Conservation (phyloP, 2,797 vertebrate genomes). For the Paramormyrops hopkinsi region DNA sequence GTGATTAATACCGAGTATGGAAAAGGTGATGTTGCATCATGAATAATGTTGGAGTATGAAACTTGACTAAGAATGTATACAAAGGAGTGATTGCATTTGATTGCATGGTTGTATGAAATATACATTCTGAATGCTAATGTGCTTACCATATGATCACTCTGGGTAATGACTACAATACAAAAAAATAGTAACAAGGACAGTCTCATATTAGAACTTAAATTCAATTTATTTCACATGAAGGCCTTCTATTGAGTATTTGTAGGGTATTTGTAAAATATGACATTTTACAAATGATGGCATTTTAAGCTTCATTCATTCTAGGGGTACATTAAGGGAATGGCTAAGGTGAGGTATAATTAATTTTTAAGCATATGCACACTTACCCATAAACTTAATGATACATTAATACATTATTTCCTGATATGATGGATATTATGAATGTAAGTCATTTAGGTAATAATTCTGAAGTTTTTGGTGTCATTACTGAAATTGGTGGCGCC, state of each 20-base stretch:
- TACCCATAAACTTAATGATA: background rate
- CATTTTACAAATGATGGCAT: background rate
- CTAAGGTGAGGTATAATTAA: background rate
- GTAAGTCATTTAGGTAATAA: background rate
- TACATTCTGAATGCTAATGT: background rate
- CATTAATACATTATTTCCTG: background rate
- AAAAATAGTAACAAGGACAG: background rate
- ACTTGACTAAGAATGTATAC: conserved; percentile 3
- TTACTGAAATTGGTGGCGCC: background rate
- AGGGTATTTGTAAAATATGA: conserved; percentile 4
- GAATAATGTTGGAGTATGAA: background rate
- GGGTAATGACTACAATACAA: background rate
- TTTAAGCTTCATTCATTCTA: background rate
- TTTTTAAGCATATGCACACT: background rate
- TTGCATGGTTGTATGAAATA: conserved; percentile 3
- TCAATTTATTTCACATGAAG: conserved; percentile 8
- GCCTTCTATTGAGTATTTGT: conserved; percentile 10
- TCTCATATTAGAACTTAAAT: conserved; percentile 1
- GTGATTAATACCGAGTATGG: background rate
- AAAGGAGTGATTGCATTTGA: conserved; percentile 9
- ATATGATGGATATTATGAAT: background rate
- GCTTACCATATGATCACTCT: background rate
- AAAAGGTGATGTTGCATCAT: background rate
- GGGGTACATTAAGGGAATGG: background rate
- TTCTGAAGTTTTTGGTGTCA: background rate